Percentiles rank a stretch among this genome's conserved stretches.
Conservation (phyloP, 2,113 vertebrate species). For the Salvelinus sp. region DNA sequence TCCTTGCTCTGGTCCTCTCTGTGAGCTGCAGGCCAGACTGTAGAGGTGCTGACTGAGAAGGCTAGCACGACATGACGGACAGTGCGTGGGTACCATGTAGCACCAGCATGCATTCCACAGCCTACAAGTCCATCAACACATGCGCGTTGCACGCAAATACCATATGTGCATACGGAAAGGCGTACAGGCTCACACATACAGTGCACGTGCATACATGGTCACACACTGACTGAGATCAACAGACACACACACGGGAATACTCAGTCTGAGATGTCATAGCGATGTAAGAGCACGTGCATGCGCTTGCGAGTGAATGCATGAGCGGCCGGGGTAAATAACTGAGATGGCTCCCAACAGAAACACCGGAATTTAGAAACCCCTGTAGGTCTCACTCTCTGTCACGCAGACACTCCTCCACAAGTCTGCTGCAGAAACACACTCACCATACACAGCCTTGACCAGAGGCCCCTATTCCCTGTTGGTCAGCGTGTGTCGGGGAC, state of each 20-base stretch:
- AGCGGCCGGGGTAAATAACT: background rate
- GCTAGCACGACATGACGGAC: background rate
- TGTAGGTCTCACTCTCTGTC: background rate
- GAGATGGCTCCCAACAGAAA: background rate
- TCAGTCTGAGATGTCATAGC: background rate
- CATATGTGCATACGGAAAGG: no score
- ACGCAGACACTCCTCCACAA: background rate
- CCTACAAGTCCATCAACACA: no score
- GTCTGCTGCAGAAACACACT: background rate
- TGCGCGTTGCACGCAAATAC: no score
- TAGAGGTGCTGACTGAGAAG: background rate
- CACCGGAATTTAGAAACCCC: background rate
- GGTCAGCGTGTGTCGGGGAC: background rate
- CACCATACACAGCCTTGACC: slow-evolving; percentile 16
- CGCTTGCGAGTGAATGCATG: background rate
- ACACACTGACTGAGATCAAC: background rate
- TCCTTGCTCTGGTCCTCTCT: background rate
- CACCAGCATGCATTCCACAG: no score
- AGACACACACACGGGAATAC: background rate
- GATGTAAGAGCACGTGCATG: background rate
- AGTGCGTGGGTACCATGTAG: no score
- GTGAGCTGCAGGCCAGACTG: background rate
- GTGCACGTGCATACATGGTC: no score
- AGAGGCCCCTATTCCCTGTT: slow-evolving; percentile 8
- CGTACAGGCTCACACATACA: no score